Conservation (phyloP, 2,113 vertebrate genomes). For the Mobula birostris region DNA sequence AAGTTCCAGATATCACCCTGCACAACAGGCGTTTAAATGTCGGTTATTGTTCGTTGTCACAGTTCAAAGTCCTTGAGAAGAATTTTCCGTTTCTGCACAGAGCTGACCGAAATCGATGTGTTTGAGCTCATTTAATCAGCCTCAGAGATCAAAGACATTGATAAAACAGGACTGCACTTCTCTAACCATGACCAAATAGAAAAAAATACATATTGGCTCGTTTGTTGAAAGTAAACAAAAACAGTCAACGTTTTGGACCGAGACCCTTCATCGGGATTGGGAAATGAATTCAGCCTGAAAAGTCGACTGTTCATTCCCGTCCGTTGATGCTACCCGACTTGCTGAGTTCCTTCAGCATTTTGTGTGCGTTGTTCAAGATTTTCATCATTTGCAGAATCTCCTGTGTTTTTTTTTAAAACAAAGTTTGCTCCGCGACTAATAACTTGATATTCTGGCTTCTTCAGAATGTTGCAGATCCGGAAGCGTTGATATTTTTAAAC, state of each 20-base stretch:
- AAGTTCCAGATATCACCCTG: too few species aligned
- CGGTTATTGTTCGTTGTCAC: too few species aligned
- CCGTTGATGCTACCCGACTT: too few species aligned
- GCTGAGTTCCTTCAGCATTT: too few species aligned
- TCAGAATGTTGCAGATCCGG: not conserved
- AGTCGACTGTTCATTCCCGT: too few species aligned
- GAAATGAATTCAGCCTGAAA: too few species aligned
- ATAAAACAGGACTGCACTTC: slow-evolving; percentile 48
- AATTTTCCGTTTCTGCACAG: not conserved
- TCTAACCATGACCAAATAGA: slow-evolving; percentile 50
- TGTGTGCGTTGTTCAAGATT: too few species aligned
- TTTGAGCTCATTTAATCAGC: slow-evolving; percentile 38
- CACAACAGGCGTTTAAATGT: too few species aligned
- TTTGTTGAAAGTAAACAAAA: not conserved
- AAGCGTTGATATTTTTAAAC: slow-evolving; percentile 6
- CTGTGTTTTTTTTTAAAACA: not conserved
- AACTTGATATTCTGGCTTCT: not conserved
- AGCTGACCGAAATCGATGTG: too few species aligned
- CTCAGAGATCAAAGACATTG: slow-evolving; percentile 58
- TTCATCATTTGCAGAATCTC: too few species aligned
- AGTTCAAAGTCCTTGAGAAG: not conserved
- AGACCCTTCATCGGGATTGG: too few species aligned
- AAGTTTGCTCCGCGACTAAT: not conserved
- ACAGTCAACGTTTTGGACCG: too few species aligned
- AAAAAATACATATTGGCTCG: slow-evolving; percentile 50